Percentiles rank a stretch among this genome's conserved stretches.
These are phyloP conservation scores for Ellobium chinense DNA, from an alignment of 2,888 invertebrate species.

Conservation along the genomic window DNA sequence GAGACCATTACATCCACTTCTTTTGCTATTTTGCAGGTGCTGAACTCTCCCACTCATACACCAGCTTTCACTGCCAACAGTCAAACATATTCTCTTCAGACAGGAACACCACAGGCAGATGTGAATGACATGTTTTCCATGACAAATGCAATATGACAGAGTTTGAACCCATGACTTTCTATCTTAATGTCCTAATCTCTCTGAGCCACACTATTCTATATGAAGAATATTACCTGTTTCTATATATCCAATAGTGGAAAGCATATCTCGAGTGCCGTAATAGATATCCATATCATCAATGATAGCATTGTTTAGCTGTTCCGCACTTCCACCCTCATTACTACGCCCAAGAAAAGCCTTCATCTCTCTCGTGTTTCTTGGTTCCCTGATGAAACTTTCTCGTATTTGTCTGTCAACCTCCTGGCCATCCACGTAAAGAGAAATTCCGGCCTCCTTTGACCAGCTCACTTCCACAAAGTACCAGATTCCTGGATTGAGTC, in stretches of 20 bases:
- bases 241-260: constrained; percentile 66
- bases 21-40: too few species aligned
- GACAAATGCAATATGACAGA: too few species aligned
- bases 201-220: too few species aligned
- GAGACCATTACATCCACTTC: too few species aligned
- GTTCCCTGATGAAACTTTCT: constrained; percentile 45
- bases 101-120: too few species aligned
- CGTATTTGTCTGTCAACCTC: constrained; percentile 54
- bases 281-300: constrained; percentile 74
- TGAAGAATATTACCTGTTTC: constrained; percentile 62
- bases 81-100: too few species aligned
- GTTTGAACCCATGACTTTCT: too few species aligned
- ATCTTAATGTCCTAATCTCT: too few species aligned
- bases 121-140: too few species aligned
- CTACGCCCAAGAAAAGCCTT: constrained; percentile 66
- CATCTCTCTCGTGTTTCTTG: constrained; percentile 54
- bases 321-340: constrained; percentile 56
- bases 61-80: too few species aligned
- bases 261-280: constrained; percentile 67
- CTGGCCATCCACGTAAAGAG: constrained; percentile 67
- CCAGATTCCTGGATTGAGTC: constrained; percentile 62
- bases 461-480: constrained; percentile 76
- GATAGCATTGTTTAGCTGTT: constrained; percentile 54
- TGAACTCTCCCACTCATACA: too few species aligned
- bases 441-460: constrained; percentile 59